phyloP scores from a whole-genome alignment of 2,888 invertebrate genomes.

The Meteorus colon region DNA sequence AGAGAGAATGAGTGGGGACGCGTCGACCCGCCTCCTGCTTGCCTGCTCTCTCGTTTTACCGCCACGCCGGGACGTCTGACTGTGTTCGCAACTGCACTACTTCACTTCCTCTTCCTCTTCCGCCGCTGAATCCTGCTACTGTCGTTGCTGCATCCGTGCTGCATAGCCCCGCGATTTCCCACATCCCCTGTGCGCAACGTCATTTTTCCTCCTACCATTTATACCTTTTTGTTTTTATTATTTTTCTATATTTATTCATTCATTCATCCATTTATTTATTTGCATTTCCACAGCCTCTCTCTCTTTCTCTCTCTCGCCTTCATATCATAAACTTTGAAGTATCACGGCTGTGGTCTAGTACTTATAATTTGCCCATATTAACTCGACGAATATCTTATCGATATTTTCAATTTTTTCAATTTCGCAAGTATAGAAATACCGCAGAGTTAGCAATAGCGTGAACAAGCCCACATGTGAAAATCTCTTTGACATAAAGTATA shows the following conservation, averaged over 20 bases:
- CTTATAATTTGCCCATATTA: too few species aligned
- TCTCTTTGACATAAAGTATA: too few species aligned
- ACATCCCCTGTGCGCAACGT: background rate
- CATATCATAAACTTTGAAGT: background rate
- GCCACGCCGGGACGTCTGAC: slow-evolving; percentile 48
- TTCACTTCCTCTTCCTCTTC: slow-evolving; percentile 30
- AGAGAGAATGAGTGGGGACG: slow-evolving; percentile 34
- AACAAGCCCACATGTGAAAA: too few species aligned
- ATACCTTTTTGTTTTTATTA: background rate
- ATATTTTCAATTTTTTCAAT: too few species aligned
- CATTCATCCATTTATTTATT: background rate
- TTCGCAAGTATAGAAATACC: too few species aligned
- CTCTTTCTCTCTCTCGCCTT: too few species aligned
- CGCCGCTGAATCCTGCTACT: slow-evolving; percentile 23
- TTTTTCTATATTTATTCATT: background rate
- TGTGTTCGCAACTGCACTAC: slow-evolving; percentile 39
- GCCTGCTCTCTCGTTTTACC: slow-evolving; percentile 47
- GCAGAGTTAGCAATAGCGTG: too few species aligned
- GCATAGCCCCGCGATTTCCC: slow-evolving; percentile 24
- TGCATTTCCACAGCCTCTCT: background rate
- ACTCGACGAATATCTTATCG: too few species aligned
- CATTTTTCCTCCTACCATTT: background rate
- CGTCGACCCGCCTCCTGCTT: slow-evolving; percentile 51
- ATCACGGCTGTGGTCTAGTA: too few species aligned
- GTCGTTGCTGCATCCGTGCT: slow-evolving; percentile 24